Evolutionary conservation across 2,888 invertebrate genomes (phyloP), one percentile per base, ranked within the genome.

Genomic region (Agrochola macilenta): DNA sequence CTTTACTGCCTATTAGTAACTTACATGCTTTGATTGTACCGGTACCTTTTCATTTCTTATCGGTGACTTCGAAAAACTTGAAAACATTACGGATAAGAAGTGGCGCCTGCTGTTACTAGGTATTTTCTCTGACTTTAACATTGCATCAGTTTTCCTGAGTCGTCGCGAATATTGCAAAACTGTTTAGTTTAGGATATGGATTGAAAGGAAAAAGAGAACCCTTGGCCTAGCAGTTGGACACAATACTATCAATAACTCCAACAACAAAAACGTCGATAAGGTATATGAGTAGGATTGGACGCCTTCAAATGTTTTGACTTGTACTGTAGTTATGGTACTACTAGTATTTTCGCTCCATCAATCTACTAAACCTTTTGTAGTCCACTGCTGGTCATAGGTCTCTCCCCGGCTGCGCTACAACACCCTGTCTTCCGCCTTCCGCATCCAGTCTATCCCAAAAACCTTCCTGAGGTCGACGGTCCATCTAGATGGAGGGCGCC

Each of bases 1-100:
- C 84, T 78, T 39, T 54, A 61, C 3, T 39, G 23, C 79, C 23
- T 84, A 78, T 85, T 82, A 76, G 69, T 78, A 39, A 70, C 35
- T 65, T 52, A 82, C 75, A 82, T 64, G 72, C 64, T 82, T 74
- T 82, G 78, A 82, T 78, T 78, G 70, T 9, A 78, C 57, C 66
- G 82, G 69, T 75, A 77, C 77, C 64, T 70, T 72, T 74, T 43
- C 30, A 58, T 73, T 74, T 60, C 72, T 85, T 85, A 84, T 82
- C 83, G 43, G n/a, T 54, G 12, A 58, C 68, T 69, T 69, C 23
- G 43, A 82, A 74, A 77, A 70, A 78, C 69, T 61, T 76, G 5
- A 43, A 76, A 85, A 70, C 63, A 63, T 63, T 69, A 54, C 11
- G 30, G 85, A 85, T 85, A 85, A 84, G 69, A 74, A 63, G 11